Base-by-base conservation (phyloP, 1,140 invertebrate genomes). In the Tachypleus tridentatus region DNA sequence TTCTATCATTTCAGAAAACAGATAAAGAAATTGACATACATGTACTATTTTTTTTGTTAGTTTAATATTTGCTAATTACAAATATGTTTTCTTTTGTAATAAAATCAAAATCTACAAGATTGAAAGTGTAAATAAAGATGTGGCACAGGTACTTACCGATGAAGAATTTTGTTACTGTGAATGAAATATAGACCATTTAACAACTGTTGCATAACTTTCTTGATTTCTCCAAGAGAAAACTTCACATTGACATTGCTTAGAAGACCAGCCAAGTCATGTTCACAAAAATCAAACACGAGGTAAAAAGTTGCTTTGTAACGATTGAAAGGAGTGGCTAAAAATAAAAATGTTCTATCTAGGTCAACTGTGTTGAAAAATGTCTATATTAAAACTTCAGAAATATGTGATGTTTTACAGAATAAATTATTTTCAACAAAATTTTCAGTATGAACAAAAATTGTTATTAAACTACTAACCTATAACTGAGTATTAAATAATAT, bases 221-320 rank as follows among this genome's bases (percentile, higher is more conserved):
- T 99, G 54, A 98, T 97, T 80, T 99, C 95, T 5, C 92, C 93
- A 71, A 98, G 81, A 81, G 86, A 87, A 76, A 99, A 98, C 81
- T 96, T 96, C 0, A 99, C 95, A 77, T 94, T 93, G 5, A 87
- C 86, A 79, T 98, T 98, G 6, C 92, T 97, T 4, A 99, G 76
- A 51, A 99, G 80, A 5, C 97, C 97, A 50, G 97, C 97, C 58
- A 99, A 80, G 80, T 99, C 97, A 75, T 99, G 97, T 76, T 99
- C 97, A 79, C 96, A 98, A 75, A 99, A 99, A 71, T 99, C 96
- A 79, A 99, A 99, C 1, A 99, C 90, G 66, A 99, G 79, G 75
- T 95, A 99, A 75, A 99, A 99, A 0, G 93, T 98, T 4, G 92
- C 67, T 73, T 89, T 82, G 75, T 87, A 93, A 68, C 88, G 86